These are phyloP conservation scores for Pterocles burchelli DNA, from an alignment of 2,113 vertebrate genomes.

Conservation along the genomic window DNA sequence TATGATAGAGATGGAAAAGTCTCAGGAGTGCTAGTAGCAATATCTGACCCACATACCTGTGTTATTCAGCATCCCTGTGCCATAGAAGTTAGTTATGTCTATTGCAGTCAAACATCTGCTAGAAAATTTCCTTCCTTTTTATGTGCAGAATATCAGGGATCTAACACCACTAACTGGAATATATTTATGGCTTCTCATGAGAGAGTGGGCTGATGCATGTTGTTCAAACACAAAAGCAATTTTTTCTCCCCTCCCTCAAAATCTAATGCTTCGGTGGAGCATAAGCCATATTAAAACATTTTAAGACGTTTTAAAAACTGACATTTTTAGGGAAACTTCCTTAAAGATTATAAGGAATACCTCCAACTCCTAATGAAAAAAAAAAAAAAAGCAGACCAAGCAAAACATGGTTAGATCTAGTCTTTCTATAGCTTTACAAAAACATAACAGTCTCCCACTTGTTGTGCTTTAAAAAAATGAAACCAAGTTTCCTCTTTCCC, in stretches of 20 bases:
- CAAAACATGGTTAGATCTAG: background rate
- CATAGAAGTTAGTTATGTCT: background rate
- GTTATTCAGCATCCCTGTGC: background rate
- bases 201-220: background rate
- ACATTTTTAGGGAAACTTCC: background rate
- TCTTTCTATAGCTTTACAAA: background rate
- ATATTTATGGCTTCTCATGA: background rate
- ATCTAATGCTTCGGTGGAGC: background rate
- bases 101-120: background rate
- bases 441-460: background rate
- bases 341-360: background rate
- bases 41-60: accelerated
- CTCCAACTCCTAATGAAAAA: background rate
- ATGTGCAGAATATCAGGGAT: background rate
- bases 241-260: background rate
- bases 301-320: background rate
- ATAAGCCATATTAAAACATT: background rate
- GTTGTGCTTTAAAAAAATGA: background rate
- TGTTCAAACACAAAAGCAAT: background rate
- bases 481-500: background rate
- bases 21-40: background rate
- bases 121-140: background rate
- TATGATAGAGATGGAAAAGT: background rate
- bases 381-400: background rate
- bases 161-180: background rate